phyloP scores from a whole-genome alignment of 2,113 vertebrate genomes.

The Aythya baeri region DNA sequence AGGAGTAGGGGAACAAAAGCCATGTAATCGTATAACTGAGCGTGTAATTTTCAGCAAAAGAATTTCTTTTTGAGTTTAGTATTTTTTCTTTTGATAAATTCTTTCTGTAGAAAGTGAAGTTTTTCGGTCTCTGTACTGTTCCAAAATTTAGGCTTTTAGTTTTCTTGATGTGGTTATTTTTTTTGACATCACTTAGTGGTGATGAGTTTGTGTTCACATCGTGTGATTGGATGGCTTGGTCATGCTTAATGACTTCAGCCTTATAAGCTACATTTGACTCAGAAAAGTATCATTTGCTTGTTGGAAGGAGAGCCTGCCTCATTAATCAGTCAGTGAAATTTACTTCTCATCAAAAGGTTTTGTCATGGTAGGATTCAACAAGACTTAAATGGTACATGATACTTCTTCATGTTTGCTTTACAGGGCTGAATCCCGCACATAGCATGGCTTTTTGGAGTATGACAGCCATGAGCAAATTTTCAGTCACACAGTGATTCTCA shows the following conservation, averaged over 20 bases:
- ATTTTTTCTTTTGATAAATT: not conserved
- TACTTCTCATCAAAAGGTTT: not conserved
- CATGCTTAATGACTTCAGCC: not conserved
- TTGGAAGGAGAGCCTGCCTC: not conserved
- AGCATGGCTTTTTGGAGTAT: not conserved
- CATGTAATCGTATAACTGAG: not conserved
- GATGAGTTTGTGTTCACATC: fast-evolving
- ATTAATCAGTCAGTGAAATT: not conserved
- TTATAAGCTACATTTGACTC: not conserved
- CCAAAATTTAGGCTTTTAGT: not conserved
- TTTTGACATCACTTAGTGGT: not conserved
- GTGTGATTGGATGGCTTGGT: not conserved
- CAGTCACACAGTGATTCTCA: not conserved
- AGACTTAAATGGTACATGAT: not conserved
- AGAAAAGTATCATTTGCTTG: not conserved
- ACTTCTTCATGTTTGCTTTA: not conserved
- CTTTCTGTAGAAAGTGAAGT: not conserved
- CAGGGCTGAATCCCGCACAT: not conserved
- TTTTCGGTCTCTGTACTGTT: not conserved
- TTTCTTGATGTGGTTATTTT: conserved; percentile 27
- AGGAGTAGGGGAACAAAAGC: not conserved
- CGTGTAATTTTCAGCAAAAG: not conserved
- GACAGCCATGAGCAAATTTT: not conserved
- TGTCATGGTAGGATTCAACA: not conserved
- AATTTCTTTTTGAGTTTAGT: not conserved